Evolutionary conservation across 2,797 vertebrate genomes (phyloP).

Genomic region (Centroberyx gerrardi): DNA sequence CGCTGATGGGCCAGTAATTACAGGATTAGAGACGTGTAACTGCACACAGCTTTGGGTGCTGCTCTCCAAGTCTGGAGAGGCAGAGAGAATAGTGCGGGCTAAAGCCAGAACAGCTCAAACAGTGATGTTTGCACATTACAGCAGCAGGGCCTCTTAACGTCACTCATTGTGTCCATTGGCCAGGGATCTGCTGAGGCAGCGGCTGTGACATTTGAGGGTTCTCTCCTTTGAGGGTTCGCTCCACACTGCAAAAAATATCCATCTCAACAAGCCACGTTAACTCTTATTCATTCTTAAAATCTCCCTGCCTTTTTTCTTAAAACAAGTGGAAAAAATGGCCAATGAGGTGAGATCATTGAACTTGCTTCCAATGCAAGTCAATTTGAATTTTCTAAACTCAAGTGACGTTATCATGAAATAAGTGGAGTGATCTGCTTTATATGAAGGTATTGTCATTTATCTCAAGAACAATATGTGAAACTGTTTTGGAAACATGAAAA

Average conservation of each 20-base stretch:
- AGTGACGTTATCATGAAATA: not conserved
- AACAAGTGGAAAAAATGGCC: not conserved
- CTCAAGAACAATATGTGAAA: too few species aligned
- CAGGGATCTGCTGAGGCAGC: conserved; percentile 64
- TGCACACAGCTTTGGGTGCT: conserved; percentile 81
- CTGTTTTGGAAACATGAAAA: not conserved
- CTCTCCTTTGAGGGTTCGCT: conserved; percentile 25
- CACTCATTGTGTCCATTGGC: conserved; percentile 68
- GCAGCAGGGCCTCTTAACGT: conserved; percentile 53
- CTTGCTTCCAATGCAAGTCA: not conserved
- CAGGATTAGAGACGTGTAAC: conserved; percentile 85
- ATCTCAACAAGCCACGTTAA: not conserved
- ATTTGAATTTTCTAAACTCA: not conserved
- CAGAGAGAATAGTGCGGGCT: conserved; percentile 58
- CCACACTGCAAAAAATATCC: conserved; percentile 25
- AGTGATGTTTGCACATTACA: conserved; percentile 78
- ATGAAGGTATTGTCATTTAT: not conserved
- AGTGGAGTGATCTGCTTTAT: not conserved
- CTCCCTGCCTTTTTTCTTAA: not conserved
- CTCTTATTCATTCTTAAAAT: not conserved
- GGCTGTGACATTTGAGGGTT: conserved; percentile 54
- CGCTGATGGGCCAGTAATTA: conserved; percentile 86
- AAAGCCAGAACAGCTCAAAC: conserved; percentile 72
- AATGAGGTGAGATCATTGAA: not conserved
- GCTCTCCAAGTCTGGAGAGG: conserved; percentile 76